Evolutionary conservation across 2,113 vertebrate species (phyloP).

Genomic region (Scolopax mira): DNA sequence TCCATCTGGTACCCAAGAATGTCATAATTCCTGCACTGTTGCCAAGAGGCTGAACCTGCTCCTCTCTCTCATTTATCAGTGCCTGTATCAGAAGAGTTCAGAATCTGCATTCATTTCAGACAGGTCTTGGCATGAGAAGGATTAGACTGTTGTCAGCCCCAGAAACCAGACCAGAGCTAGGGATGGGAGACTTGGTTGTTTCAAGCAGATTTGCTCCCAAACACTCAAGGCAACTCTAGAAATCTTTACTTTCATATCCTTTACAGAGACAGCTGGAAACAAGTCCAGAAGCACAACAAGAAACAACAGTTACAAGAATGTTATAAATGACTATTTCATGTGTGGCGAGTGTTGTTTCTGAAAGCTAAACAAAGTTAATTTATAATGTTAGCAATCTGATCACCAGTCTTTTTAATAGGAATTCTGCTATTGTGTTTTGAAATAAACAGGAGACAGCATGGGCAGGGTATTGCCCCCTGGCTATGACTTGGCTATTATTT

Average conservation of each 20-base stretch:
- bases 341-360: background rate
- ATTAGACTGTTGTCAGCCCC: background rate
- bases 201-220: background rate
- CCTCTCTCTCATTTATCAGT: background rate
- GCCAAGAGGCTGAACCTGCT: background rate
- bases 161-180: background rate
- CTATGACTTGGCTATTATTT: background rate
- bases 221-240: background rate
- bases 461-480: background rate
- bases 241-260: background rate
- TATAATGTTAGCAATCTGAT: background rate
- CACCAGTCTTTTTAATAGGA: background rate
- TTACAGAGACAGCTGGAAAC: background rate
- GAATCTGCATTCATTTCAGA: background rate
- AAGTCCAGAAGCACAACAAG: background rate
- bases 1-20: background rate
- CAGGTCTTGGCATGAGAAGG: background rate
- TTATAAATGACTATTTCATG: background rate
- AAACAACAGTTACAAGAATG: background rate
- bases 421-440: background rate
- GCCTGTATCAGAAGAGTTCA: background rate
- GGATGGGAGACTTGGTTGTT: background rate
- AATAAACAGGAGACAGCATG: background rate
- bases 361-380: slow-evolving; percentile 5
- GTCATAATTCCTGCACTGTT: background rate